Conservation (phyloP, 2,113 vertebrate species). For the Ammospiza caudacuta region DNA sequence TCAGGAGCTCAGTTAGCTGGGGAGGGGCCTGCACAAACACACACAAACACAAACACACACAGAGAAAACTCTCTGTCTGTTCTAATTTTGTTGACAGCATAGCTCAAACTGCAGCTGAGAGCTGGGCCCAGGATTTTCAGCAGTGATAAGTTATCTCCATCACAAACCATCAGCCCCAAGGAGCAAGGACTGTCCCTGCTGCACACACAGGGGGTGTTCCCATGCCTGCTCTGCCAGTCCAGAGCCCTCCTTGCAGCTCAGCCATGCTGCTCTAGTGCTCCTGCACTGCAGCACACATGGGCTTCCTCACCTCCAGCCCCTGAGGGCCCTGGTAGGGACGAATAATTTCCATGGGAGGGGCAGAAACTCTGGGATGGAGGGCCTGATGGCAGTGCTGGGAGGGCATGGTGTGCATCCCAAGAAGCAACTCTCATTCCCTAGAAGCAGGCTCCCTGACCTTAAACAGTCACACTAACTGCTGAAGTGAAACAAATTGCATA, state of each 20-base stretch:
- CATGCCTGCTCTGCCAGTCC: background rate
- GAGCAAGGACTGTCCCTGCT: background rate
- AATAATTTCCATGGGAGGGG: background rate
- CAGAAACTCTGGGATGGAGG: background rate
- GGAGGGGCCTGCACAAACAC: background rate
- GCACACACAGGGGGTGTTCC: background rate
- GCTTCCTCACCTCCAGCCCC: background rate
- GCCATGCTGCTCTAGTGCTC: background rate
- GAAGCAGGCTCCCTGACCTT: background rate
- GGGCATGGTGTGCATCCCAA: background rate
- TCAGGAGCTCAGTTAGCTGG: background rate
- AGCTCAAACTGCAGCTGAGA: constrained; percentile 9
- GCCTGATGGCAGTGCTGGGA: rapidly evolving
- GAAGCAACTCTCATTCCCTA: background rate
- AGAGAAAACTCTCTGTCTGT: background rate
- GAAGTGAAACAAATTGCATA: constrained; percentile 49
- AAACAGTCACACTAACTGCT: background rate
- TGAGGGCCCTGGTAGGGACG: too few species aligned
- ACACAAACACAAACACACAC: rapidly evolving
- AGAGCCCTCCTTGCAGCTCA: background rate
- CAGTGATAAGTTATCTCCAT: constrained; percentile 12
- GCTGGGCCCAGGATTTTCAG: constrained; percentile 22
- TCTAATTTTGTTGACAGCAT: background rate
- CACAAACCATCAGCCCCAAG: background rate
- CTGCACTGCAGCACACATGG: background rate